These are phyloP conservation scores for Abramis brama DNA, from an alignment of 2,113 vertebrate species.

Conservation along the genomic window DNA sequence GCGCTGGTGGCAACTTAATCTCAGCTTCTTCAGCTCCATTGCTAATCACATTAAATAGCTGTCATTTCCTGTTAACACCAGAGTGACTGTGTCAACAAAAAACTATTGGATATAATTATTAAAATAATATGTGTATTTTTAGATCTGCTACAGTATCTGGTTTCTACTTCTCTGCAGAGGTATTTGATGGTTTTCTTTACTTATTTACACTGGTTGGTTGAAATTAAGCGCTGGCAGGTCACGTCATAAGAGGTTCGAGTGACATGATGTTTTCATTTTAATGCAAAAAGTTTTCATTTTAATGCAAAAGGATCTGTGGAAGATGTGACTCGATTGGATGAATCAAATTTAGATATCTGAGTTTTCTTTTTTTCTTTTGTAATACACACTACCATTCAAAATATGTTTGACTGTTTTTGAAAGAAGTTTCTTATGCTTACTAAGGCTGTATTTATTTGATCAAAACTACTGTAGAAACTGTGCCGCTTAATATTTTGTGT, in stretches of 20 bases:
- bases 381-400: not conserved
- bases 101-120: not conserved
- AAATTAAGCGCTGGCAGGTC: no score
- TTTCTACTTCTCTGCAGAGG: not conserved
- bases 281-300: not conserved
- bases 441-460: no score
- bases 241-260: not conserved
- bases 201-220: not conserved
- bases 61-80: constrained; percentile 8
- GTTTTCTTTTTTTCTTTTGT: not conserved
- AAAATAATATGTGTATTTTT: not conserved
- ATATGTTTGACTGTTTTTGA: not conserved
- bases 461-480: no score
- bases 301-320: not conserved
- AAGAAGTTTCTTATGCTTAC: no score
- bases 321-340: not conserved
- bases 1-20: not conserved
- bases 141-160: not conserved
- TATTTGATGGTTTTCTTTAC: not conserved
- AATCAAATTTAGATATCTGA: not conserved
- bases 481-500: not conserved
- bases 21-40: not conserved
- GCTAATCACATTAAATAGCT: constrained; percentile 6
- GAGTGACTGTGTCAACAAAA: not conserved
- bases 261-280: not conserved